Evolutionary conservation across 2,888 invertebrate genomes (phyloP), one percentile per base, ranked within the genome.

Genomic region (Augiades crinisus): DNA sequence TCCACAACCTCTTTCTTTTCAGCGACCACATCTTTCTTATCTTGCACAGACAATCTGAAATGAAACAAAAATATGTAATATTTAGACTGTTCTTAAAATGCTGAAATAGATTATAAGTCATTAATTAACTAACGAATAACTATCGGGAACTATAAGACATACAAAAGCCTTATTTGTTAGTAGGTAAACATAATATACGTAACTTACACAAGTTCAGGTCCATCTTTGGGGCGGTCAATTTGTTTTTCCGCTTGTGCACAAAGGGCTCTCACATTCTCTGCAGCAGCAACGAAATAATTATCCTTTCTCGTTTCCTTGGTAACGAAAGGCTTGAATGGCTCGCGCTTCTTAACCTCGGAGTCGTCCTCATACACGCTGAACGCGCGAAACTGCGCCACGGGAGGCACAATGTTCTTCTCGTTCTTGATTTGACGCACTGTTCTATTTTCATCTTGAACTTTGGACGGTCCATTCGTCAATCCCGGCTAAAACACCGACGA

Each of bases 341-440:
- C 84, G 54, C 79, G 72, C 70, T 87, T 85, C 64, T 84, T 87
- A 47, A 80, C 76, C 54, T 88, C 87, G 1, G 62, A 70, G 60
- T 90, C 91, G 31, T 52, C 95, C 70, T 95, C 95, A 66, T 94
- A 95, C 1, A 95, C 94, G 64, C 93, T 94, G 73, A 95, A 95
- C 33, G 94, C 92, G 81, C 95, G 94, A 80, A 94, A 93, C 70
- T 94, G 94, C 54, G 93, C 94, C 66, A 93, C 93, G 46, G 94
- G 94, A 58, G 81, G 90, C 53, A 86, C 80, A 45, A 90, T 87
- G 60, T 86, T 89, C 70, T 90, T 90, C 59, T 89, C 88, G 62
- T 88, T 88, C 64, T 87, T 90, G 31, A 87, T 85, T 59, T 78
- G 85, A 49, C 86, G 82, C 58, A 88, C 72, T 22, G 83, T 79